phyloP scores from a whole-genome alignment of 53 echinoderm and acorn worm genomes.

The Echinometra lucunter region DNA sequence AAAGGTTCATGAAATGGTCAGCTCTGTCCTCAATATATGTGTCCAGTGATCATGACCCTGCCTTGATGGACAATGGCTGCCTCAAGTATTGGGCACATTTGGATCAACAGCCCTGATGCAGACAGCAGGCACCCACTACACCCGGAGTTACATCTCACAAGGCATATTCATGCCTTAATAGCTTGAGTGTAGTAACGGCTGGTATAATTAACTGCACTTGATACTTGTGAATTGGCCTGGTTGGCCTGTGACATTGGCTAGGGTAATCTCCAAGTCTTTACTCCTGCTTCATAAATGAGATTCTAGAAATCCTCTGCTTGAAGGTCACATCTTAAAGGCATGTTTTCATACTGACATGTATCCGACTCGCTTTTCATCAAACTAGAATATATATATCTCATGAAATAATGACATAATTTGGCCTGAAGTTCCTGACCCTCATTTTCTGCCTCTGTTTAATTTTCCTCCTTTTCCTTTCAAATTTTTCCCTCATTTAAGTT shows the following conservation, averaged over 20 bases:
- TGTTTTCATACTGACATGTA: not conserved
- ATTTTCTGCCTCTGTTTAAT: not conserved
- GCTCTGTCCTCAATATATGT: constrained; percentile 10
- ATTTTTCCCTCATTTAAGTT: not conserved
- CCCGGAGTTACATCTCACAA: not conserved
- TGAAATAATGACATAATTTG: not conserved
- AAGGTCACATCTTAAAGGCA: not conserved
- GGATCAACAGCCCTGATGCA: not conserved
- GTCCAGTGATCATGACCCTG: constrained; percentile 61
- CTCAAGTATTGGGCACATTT: not conserved
- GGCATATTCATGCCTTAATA: constrained; percentile 1
- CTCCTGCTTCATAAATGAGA: not conserved
- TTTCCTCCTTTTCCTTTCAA: not conserved
- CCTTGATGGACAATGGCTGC: constrained; percentile 50
- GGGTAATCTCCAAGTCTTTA: not conserved
- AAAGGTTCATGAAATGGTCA: constrained; percentile 53
- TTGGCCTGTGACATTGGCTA: not conserved
- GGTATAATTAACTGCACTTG: not conserved
- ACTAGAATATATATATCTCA: not conserved
- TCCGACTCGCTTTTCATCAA: not conserved
- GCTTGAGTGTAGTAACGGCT: constrained; percentile 18
- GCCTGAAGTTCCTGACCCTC: not conserved
- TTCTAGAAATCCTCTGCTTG: not conserved
- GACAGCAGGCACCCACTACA: not conserved
- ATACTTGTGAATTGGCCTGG: not conserved